These are phyloP conservation scores for Pimpla rufipes DNA, from an alignment of 2,888 invertebrate genomes.

Conservation along the genomic window DNA sequence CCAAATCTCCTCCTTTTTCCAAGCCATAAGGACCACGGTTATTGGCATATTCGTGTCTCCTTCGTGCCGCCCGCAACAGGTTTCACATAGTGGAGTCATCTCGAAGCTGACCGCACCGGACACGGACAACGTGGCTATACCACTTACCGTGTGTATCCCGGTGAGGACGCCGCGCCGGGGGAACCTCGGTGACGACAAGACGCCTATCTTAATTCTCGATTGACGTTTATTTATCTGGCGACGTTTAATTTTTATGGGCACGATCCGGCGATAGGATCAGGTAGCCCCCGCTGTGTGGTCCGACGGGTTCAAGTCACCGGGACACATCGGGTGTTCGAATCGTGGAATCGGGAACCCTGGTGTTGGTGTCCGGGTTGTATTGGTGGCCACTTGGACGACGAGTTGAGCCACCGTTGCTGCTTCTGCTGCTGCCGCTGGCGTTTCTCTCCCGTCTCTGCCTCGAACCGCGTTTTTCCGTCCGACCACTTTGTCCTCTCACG, in stretches of 20 bases:
- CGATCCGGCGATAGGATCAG: slow-evolving; percentile 83
- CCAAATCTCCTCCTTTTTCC: too few relatives aligned
- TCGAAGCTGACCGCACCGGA: not conserved
- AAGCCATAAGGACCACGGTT: too few relatives aligned
- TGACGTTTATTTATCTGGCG: slow-evolving; percentile 85
- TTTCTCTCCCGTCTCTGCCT: slow-evolving; percentile 10
- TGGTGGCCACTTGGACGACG: slow-evolving; percentile 45
- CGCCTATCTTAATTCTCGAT: slow-evolving; percentile 83
- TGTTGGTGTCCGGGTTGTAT: slow-evolving; percentile 51
- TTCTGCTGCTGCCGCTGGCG: slow-evolving; percentile 41
- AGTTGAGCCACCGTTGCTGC: too few relatives aligned
- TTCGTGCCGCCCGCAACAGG: not conserved
- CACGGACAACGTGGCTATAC: slow-evolving; percentile 31
- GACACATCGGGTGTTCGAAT: slow-evolving; percentile 48
- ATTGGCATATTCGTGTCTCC: not conserved
- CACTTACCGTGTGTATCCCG: too few relatives aligned
- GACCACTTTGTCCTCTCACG: slow-evolving; percentile 46
- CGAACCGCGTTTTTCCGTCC: slow-evolving; percentile 13
- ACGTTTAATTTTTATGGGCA: slow-evolving; percentile 84
- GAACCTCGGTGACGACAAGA: slow-evolving; percentile 64
- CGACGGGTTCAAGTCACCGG: slow-evolving; percentile 58
- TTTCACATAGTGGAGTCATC: not conserved
- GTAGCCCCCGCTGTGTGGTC: slow-evolving; percentile 84
- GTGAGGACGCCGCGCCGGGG: too few relatives aligned
- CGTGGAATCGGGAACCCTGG: slow-evolving; percentile 18